These are phyloP conservation scores for Mycetomoellerius zeteki DNA, from an alignment of 1,140 invertebrate species.

Conservation along the genomic window DNA sequence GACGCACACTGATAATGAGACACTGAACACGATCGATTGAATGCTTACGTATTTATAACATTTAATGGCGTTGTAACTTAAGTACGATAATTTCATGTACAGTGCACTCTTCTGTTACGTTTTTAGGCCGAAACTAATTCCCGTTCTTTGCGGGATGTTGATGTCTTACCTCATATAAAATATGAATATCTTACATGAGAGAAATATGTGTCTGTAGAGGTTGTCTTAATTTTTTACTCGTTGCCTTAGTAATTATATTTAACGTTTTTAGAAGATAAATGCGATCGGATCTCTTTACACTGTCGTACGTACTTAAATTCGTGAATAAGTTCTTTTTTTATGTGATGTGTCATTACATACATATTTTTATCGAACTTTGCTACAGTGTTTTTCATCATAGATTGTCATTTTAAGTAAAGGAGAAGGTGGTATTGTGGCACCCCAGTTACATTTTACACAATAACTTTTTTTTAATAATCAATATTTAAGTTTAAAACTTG, in stretches of 20 bases:
- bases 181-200: not conserved
- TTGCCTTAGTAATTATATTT: not conserved
- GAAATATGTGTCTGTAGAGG: too few species aligned
- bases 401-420: not conserved
- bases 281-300: not conserved
- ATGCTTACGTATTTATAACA: not conserved
- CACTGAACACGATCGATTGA: not conserved
- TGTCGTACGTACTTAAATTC: not conserved
- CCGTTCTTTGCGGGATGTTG: not conserved
- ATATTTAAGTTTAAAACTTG: too few species aligned
- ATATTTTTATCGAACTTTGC: not conserved
- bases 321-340: conserved; percentile 14
- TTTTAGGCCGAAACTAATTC: not conserved
- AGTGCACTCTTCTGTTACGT: not conserved
- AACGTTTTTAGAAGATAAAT: conserved; percentile 1
- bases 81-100: not conserved
- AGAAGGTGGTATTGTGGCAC: too few species aligned
- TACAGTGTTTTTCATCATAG: not conserved
- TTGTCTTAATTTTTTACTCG: not conserved
- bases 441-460: too few species aligned
- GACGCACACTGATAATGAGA: conserved; percentile 7
- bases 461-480: too few species aligned
- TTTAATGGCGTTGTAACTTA: not conserved
- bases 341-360: not conserved
- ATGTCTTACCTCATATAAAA: not conserved